Base-by-base conservation (phyloP, 2,888 invertebrate species). In the Cyclophora punctaria region DNA sequence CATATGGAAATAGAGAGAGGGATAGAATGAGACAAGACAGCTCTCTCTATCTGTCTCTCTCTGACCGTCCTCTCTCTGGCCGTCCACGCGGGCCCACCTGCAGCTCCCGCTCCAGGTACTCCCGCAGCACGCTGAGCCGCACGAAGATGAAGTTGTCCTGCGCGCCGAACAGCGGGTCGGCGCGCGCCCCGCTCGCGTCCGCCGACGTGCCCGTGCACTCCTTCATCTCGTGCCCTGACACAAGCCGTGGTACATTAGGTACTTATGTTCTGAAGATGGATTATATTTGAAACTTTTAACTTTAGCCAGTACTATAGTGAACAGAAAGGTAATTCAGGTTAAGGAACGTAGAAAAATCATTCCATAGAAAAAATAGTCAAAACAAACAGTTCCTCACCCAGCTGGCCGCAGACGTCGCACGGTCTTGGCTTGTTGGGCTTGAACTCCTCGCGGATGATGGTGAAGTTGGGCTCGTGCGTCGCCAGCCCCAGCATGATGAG, bases 401-500 rank as follows among this genome's bases (percentile, higher is more conserved):
- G 80, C 70, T 95, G 94, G 34, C 96, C 96, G 80, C 99, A 99
- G 51, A 99, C 92, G 60, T 98, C 98, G 76, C 99, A 99, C 0
- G 99, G 98, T 57, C 93, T 91, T 0, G 98, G 97, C 76, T 98
- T 95, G 78, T 99, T 98, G 0, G 98, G 98, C 69, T 98, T 95
- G 83, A 99, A 99, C 89, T 99, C 99, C 84, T 99, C 99, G 35
- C 98, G 86, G 70, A 99, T 98, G 67, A 99, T 99, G 7, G 99
- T 99, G 80, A 99, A 99, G 89, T 99, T 96, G 0, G 98, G 97
- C 84, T 99, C 99, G 78, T 99, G 99, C 0, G 99, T 99, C 0
- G 99, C 99, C 56, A 99, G 90, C 5, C 99, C 98, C 75, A 99
- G 88, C 98, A 99, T 99, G 69, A 99, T 98, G 50, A 99, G 91